Percentiles rank a stretch among this genome's conserved stretches.
Evolutionary conservation across 2,888 invertebrate species (phyloP).

Genomic region (Coelopa pilipes): DNA sequence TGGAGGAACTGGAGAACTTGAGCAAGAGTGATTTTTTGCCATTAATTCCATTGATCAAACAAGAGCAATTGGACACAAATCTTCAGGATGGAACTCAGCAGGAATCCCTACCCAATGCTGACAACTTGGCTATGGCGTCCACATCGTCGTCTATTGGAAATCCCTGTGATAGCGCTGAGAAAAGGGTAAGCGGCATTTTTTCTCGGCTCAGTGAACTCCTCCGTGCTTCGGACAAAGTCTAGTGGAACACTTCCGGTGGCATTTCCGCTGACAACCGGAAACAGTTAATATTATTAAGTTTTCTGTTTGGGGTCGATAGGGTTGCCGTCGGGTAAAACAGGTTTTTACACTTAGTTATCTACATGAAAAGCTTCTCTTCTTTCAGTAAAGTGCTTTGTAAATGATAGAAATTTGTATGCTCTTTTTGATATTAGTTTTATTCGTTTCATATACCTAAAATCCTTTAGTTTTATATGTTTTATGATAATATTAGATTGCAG

Average conservation of each 20-base stretch:
- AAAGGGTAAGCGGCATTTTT: constrained; percentile 60
- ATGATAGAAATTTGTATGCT: neutral
- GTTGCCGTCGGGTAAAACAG: neutral
- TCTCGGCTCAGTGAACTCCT: neutral
- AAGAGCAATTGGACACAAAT: constrained; percentile 63
- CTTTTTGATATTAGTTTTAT: neutral
- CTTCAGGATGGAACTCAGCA: constrained; percentile 55
- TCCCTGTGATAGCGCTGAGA: constrained; percentile 67
- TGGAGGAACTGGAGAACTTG: constrained; percentile 64
- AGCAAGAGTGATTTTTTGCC: constrained; percentile 65
- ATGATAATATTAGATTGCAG: neutral
- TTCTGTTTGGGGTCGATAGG: constrained; percentile 16
- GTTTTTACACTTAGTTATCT: no score
- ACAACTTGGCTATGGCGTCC: constrained; percentile 53
- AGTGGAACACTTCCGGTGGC: constrained; percentile 33
- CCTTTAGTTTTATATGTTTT: neutral
- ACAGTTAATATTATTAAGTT: constrained; percentile 23
- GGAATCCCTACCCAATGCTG: constrained; percentile 52
- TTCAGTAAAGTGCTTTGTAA: neutral
- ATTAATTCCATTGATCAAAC: constrained; percentile 63
- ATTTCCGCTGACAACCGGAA: constrained; percentile 39
- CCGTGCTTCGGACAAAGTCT: neutral
- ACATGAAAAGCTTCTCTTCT: no score
- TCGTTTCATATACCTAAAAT: neutral
- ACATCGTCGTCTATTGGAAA: constrained; percentile 61